Percentiles rank a stretch among this genome's conserved stretches.
Conservation (phyloP, 2,113 vertebrate species). For the Aythya baeri region DNA sequence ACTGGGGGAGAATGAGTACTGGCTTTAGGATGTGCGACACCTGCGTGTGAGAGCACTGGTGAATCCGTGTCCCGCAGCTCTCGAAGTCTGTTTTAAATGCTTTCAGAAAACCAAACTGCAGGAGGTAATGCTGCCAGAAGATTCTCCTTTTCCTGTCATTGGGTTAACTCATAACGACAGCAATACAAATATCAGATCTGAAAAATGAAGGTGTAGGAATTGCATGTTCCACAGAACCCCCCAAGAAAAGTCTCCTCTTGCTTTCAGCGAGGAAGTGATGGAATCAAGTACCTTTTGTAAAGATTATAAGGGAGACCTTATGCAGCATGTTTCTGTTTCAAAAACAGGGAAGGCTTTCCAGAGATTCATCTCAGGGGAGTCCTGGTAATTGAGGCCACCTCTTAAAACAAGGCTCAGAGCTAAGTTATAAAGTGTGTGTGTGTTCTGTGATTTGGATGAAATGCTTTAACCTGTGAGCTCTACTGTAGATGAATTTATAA, state of each 20-base stretch:
- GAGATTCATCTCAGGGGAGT: background rate
- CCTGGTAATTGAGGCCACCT: background rate
- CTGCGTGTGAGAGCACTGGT: accelerated
- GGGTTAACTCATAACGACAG: background rate
- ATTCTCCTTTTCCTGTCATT: accelerated
- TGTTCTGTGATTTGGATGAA: background rate
- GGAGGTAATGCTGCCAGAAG: background rate
- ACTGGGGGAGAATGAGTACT: background rate
- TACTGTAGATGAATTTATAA: background rate
- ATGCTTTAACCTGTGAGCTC: background rate
- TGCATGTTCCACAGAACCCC: background rate
- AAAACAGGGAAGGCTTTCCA: background rate
- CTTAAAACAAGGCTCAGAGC: background rate
- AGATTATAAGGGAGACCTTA: background rate
- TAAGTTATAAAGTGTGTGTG: background rate
- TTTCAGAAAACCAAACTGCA: background rate
- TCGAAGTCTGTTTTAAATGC: accelerated
- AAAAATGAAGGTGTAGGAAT: background rate
- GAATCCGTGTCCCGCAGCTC: background rate
- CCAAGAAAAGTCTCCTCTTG: background rate
- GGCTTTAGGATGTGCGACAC: background rate
- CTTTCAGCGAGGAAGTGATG: background rate
- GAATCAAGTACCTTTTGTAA: background rate
- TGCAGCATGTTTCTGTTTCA: background rate
- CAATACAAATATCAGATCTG: background rate